phyloP scores from a whole-genome alignment of 2,113 vertebrate genomes.

The Daubentonia madagascariensis region DNA sequence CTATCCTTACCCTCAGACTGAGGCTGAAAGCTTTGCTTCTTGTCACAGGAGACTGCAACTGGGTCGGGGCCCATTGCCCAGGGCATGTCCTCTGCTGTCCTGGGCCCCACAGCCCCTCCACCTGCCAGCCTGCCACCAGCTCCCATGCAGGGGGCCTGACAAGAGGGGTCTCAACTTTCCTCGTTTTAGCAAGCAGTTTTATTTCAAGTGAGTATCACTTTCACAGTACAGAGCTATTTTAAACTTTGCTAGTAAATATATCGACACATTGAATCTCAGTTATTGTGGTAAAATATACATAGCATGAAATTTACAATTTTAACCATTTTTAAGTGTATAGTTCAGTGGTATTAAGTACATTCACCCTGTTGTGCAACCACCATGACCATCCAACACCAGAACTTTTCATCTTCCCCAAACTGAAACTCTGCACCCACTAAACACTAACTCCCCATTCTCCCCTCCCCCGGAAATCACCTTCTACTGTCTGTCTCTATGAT shows the following conservation, averaged over 20 bases:
- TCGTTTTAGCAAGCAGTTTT: neutral
- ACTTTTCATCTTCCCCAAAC: neutral
- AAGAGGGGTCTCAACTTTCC: neutral
- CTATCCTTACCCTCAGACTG: neutral
- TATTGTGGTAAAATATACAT: neutral
- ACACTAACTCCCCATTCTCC: accelerated
- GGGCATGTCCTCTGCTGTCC: neutral
- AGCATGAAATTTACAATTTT: neutral
- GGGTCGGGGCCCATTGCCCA: accelerated
- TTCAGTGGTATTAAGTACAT: neutral
- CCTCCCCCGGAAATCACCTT: neutral
- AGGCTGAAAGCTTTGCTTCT: neutral
- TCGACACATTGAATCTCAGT: neutral
- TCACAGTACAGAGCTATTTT: neutral
- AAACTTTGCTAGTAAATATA: neutral
- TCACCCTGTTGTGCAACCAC: too few species aligned
- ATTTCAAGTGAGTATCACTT: neutral
- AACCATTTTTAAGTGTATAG: neutral
- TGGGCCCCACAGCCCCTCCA: neutral
- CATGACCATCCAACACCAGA: neutral
- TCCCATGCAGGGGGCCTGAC: neutral
- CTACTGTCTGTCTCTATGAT: neutral
- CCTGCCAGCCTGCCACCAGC: neutral
- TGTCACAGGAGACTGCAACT: neutral
- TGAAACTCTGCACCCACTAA: neutral